Evolutionary conservation across 2,888 invertebrate species (phyloP).

Genomic region (Drosophila algonquin): DNA sequence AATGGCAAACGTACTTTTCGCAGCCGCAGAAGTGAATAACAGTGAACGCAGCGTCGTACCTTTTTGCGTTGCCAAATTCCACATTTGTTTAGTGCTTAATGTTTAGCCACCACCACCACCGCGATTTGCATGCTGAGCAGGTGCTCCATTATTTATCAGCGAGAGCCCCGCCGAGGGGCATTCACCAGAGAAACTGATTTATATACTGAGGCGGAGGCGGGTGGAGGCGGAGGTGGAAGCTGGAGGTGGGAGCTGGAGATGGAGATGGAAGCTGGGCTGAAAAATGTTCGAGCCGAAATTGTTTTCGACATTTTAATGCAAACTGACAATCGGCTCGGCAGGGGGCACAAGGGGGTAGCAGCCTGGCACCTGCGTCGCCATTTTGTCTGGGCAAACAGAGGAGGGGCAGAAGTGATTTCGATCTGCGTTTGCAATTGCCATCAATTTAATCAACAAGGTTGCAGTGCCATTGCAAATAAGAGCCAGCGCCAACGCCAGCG

Average conservation of each 20-base stretch:
- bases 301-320: slow-evolving; percentile 43
- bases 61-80: slow-evolving; percentile 48
- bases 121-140: slow-evolving; percentile 74
- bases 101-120: slow-evolving; percentile 45
- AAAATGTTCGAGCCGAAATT: slow-evolving; percentile 46
- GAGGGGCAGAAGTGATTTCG: slow-evolving; percentile 17
- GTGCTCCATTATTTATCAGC: slow-evolving; percentile 73
- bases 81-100: slow-evolving; percentile 74
- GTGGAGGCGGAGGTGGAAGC: background rate
- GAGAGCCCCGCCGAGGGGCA: slow-evolving; percentile 27
- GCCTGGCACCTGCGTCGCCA: slow-evolving; percentile 43
- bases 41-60: slow-evolving; percentile 48
- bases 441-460: slow-evolving; percentile 74
- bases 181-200: slow-evolving; percentile 64
- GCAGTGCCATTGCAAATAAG: slow-evolving; percentile 60
- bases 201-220: slow-evolving; percentile 58
- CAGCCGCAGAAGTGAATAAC: slow-evolving; percentile 59
- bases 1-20: slow-evolving; percentile 66
- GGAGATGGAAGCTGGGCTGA: slow-evolving; percentile 19
- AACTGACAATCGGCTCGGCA: slow-evolving; percentile 41
- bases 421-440: slow-evolving; percentile 58
- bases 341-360: background rate
- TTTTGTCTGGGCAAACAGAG: slow-evolving; percentile 43
- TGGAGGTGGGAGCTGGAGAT: background rate
- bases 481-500: slow-evolving; percentile 56